Percentiles rank a stretch among this genome's conserved stretches.
Conservation (phyloP, 2,797 vertebrate genomes). For the Tragelaphus oryx region DNA sequence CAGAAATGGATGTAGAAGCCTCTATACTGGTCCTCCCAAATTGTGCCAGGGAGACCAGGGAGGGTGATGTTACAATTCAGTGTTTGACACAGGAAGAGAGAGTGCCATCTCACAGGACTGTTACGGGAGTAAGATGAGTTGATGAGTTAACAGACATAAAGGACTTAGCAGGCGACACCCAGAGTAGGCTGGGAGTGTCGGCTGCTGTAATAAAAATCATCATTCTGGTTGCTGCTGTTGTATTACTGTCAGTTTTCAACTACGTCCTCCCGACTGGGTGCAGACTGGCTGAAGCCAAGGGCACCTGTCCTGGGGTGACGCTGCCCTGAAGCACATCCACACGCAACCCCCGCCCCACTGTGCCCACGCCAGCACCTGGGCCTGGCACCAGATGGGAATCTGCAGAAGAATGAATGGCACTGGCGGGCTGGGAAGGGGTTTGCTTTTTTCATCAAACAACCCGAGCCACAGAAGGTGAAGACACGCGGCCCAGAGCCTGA, state of each 20-base stretch:
- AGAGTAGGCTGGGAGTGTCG: neutral
- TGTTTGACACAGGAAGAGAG: neutral
- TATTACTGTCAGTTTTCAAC: neutral
- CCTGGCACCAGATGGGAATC: neutral
- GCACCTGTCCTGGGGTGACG: neutral
- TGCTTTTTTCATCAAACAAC: neutral
- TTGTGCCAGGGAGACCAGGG: neutral
- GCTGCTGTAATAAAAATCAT: too few species aligned
- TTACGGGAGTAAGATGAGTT: neutral
- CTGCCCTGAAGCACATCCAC: accelerated
- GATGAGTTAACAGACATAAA: neutral
- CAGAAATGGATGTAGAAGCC: neutral
- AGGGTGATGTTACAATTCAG: neutral
- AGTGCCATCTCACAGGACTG: neutral
- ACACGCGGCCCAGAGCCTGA: neutral
- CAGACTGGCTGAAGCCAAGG: neutral
- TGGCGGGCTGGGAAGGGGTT: neutral
- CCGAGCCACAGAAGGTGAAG: neutral
- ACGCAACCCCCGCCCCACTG: accelerated
- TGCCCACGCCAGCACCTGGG: neutral
- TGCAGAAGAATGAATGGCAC: neutral
- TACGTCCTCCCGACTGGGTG: neutral
- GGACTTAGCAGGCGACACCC: neutral
- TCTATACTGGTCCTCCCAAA: neutral
- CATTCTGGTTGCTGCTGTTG: neutral